A percentile compares a stretch with the other conserved stretches of the same genome.
Evolutionary conservation across 2,797 vertebrate species (phyloP).

Genomic region (Yasuhikotakia modesta): DNA sequence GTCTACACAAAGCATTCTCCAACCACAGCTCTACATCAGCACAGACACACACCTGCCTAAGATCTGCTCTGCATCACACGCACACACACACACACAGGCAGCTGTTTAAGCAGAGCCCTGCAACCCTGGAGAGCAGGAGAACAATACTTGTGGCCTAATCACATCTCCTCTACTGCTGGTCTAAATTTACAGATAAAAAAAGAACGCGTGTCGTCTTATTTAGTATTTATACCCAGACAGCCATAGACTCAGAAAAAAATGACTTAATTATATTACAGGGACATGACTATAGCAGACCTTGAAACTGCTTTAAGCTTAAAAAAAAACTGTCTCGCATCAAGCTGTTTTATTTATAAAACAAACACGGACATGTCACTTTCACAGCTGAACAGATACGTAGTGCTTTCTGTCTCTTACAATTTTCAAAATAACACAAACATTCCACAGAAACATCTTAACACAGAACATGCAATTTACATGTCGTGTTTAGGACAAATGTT

Average conservation of each 20-base stretch:
- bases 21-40: slow-evolving; percentile 31
- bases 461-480: slow-evolving; percentile 1
- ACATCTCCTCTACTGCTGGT: neutral
- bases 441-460: neutral
- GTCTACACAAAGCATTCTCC: slow-evolving; percentile 29
- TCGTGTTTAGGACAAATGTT: neutral
- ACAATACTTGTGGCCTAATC: slow-evolving; percentile 16
- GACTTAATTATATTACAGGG: no score
- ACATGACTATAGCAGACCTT: neutral
- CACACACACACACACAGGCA: slow-evolving; percentile 27
- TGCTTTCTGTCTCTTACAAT: neutral
- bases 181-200: neutral
- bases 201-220: neutral
- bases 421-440: neutral
- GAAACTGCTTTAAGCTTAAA: neutral
- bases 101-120: slow-evolving; percentile 44
- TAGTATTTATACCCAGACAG: neutral
- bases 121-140: neutral
- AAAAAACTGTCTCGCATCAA: neutral
- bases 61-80: neutral
- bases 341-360: slow-evolving; percentile 5
- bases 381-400: neutral
- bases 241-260: neutral
- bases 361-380: neutral
- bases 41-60: neutral